Evolutionary conservation across 2,888 invertebrate species (phyloP).

Genomic region (Omphaloscelis lunosa): DNA sequence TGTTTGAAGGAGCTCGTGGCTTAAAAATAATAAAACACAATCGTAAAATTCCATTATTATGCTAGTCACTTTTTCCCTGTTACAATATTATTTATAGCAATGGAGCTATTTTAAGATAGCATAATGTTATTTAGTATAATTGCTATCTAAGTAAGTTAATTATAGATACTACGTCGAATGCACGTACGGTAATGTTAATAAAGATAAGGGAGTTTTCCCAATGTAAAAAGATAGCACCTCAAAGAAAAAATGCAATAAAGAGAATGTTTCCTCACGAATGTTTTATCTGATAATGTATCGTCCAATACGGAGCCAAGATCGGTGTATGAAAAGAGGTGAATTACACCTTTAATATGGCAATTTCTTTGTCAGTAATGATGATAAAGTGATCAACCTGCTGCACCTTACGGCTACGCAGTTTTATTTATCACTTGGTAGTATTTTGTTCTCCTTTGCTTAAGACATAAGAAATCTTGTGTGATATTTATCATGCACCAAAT

Average conservation of each 20-base stretch:
- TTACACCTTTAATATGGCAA: constrained; percentile 57
- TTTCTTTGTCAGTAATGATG: constrained; percentile 58
- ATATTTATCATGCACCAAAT: constrained; percentile 34
- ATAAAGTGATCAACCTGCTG: constrained; percentile 54
- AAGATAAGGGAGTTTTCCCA: background rate
- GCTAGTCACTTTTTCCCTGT: background rate
- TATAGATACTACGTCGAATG: background rate
- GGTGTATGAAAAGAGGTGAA: constrained; percentile 42
- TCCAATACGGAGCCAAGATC: constrained; percentile 37
- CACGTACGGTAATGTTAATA: background rate
- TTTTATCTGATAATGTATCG: constrained; percentile 52
- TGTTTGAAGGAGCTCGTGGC: too few species aligned
- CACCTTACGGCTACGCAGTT: constrained; percentile 41
- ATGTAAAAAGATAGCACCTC: constrained; percentile 1
- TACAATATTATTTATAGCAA: constrained; percentile 1
- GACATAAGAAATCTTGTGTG: constrained; percentile 14
- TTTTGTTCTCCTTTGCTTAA: constrained; percentile 21
- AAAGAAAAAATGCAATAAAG: constrained; percentile 30
- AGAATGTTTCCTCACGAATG: constrained; percentile 21
- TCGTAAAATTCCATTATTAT: background rate
- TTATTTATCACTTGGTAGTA: constrained; percentile 47
- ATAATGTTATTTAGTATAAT: background rate
- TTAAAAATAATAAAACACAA: constrained; percentile 4
- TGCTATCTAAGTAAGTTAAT: background rate
- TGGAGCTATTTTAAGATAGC: background rate